Conservation (phyloP, 2,113 vertebrate genomes). For the Melanerpes formicivorus region DNA sequence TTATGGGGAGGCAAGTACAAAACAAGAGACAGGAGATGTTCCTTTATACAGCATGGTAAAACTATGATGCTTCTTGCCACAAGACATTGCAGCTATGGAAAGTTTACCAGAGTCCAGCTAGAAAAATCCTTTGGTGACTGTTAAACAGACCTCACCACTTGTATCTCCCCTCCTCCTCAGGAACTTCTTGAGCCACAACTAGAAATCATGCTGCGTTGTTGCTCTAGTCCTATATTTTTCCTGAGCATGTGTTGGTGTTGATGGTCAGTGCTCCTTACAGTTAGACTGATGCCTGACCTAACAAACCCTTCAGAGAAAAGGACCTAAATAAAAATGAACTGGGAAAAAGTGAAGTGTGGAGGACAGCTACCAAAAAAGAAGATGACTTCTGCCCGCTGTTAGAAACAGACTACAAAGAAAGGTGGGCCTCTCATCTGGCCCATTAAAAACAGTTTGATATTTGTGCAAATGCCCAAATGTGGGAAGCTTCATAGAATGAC, state of each 20-base stretch:
- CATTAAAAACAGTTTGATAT: neutral
- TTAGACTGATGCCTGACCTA: neutral
- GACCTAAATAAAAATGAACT: neutral
- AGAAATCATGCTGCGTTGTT: neutral
- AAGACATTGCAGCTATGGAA: neutral
- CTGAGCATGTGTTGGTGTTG: neutral
- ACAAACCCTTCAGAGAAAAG: neutral
- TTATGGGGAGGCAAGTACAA: neutral
- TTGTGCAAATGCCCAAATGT: neutral
- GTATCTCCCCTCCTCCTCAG: neutral
- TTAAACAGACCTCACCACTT: neutral
- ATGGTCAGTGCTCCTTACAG: neutral
- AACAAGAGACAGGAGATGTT: neutral
- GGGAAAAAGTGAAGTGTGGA: neutral
- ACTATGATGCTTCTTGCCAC: neutral
- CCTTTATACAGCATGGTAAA: neutral
- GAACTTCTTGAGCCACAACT: neutral
- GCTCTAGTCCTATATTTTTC: neutral
- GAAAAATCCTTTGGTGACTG: neutral
- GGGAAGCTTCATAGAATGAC: neutral
- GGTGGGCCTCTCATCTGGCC: neutral
- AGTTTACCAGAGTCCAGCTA: neutral
- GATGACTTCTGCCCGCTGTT: neutral
- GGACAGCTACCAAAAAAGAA: neutral
- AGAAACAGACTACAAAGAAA: neutral